Evolutionary conservation across 2,113 vertebrate species (phyloP).

Genomic region (Hucho hucho): DNA sequence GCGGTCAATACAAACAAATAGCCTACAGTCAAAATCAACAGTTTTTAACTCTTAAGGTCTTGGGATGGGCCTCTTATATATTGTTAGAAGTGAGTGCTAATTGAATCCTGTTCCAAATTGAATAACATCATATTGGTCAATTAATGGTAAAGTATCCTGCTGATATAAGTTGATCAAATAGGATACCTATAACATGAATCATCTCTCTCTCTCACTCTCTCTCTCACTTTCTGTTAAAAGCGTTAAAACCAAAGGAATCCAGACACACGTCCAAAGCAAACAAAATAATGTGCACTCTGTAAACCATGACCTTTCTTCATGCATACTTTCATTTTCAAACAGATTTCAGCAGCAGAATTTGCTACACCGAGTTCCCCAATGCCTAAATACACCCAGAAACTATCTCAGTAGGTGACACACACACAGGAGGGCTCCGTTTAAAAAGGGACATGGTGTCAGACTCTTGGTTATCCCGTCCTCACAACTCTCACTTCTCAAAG

Average conservation of each 20-base stretch:
- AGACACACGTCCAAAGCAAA: constrained; percentile 26
- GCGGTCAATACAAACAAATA: constrained; percentile 40
- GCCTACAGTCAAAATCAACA: background rate
- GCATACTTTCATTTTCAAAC: constrained; percentile 43
- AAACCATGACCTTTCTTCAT: constrained; percentile 10
- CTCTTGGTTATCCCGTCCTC: constrained; percentile 33
- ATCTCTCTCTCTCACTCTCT: background rate
- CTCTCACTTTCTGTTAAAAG: background rate
- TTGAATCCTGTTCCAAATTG: background rate
- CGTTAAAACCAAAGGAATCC: constrained; percentile 17
- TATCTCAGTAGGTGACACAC: constrained; percentile 17
- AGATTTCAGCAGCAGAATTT: constrained; percentile 37
- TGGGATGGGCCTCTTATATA: no score
- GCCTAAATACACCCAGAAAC: constrained; percentile 2
- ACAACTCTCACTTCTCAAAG: constrained; percentile 43
- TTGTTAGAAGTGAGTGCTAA: background rate
- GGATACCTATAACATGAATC: background rate
- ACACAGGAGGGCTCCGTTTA: constrained; percentile 12
- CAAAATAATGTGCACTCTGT: constrained; percentile 32
- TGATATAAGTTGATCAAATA: background rate
- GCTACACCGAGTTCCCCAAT: constrained; percentile 6
- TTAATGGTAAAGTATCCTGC: background rate
- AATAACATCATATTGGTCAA: background rate
- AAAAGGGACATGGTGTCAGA: constrained; percentile 39
- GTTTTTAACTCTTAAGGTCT: background rate